Conservation (phyloP, 2,113 vertebrate species). For the Casuarius casuarius region DNA sequence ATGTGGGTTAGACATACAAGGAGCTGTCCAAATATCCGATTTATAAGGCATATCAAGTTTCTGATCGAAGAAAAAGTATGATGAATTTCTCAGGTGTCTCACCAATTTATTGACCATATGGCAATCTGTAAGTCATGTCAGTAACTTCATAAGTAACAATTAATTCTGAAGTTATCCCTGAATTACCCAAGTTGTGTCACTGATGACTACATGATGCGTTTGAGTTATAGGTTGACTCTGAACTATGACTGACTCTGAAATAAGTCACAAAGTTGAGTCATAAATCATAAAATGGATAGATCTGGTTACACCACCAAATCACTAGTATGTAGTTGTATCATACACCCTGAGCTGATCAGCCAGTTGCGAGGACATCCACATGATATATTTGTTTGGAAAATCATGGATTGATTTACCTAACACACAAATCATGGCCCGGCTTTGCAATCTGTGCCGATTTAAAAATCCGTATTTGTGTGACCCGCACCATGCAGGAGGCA, state of each 20-base stretch:
- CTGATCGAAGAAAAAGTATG: not conserved
- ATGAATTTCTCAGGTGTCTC: constrained; percentile 53
- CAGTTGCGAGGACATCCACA: not conserved
- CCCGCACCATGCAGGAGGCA: not conserved
- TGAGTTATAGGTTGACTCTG: constrained; percentile 37
- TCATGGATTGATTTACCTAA: not conserved
- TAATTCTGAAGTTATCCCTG: constrained; percentile 65
- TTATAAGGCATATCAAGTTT: constrained; percentile 43
- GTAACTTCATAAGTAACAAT: constrained; percentile 71
- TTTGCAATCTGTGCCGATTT: not conserved
- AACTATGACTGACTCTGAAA: constrained; percentile 46
- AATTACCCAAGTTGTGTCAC: constrained; percentile 45
- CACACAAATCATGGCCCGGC: not conserved
- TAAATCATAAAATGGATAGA: constrained; percentile 33
- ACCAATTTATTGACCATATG: constrained; percentile 59
- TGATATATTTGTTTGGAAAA: not conserved
- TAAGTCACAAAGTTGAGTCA: constrained; percentile 28
- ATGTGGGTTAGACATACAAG: not conserved
- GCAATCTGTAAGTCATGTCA: constrained; percentile 70
- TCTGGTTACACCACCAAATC: not conserved
- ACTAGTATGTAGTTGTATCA: not conserved
- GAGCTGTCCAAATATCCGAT: constrained; percentile 34
- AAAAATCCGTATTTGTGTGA: not conserved
- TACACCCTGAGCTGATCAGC: not conserved
- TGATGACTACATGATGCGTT: constrained; percentile 26